Percentiles rank a stretch among this genome's conserved stretches.
Evolutionary conservation across 2,113 vertebrate species (phyloP).

Genomic region (Drymodes brunneopygia): DNA sequence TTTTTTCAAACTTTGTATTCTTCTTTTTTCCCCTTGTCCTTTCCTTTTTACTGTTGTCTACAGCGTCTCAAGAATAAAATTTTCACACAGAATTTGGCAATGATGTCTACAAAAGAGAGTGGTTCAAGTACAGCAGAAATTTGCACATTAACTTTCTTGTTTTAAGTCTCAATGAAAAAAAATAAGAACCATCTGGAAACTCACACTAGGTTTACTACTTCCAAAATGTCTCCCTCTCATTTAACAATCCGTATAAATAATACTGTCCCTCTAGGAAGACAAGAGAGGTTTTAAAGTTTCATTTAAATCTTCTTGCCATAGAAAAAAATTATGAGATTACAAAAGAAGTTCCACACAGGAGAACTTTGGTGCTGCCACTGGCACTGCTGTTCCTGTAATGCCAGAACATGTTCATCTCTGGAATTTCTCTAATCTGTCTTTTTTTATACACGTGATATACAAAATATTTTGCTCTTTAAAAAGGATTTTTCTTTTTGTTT

Average conservation of each 20-base stretch:
- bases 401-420: neutral
- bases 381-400: neutral
- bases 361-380: neutral
- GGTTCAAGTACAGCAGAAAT: neutral
- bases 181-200: neutral
- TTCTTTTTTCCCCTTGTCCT: neutral
- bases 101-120: neutral
- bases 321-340: neutral
- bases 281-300: neutral
- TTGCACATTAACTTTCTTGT: neutral
- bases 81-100: neutral
- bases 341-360: neutral
- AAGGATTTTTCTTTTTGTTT: neutral
- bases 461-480: neutral
- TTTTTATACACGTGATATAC: neutral
- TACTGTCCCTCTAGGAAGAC: neutral
- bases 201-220: constrained; percentile 3
- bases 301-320: neutral
- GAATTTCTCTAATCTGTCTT: neutral
- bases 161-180: neutral
- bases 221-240: neutral
- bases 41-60: neutral
- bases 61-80: neutral
- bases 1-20: neutral
- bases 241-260: neutral